phyloP scores from a whole-genome alignment of 2,888 invertebrate species.

The Tholera decimalis region DNA sequence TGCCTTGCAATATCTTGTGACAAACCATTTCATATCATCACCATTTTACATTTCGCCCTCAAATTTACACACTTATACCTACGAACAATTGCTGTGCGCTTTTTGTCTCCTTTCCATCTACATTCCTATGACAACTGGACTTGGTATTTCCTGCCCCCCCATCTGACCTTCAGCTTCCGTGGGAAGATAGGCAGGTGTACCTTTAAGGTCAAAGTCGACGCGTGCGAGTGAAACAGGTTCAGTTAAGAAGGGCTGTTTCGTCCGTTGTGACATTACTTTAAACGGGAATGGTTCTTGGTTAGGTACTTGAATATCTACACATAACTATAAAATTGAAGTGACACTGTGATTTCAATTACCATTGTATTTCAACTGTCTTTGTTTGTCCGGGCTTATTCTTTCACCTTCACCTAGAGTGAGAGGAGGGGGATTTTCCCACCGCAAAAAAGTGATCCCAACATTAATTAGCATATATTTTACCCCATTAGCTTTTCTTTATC shows the following conservation, averaged over 20 bases:
- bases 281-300: neutral
- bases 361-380: no score
- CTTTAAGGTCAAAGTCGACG: constrained; percentile 37
- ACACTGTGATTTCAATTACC: no score
- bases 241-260: constrained; percentile 15
- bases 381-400: no score
- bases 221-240: constrained; percentile 43
- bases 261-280: constrained; percentile 10
- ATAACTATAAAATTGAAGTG: no score
- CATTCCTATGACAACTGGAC: constrained; percentile 21
- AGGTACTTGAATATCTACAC: no score
- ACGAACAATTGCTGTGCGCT: constrained; percentile 13
- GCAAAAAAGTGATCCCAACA: no score
- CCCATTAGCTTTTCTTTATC: neutral
- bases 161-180: constrained; percentile 57
- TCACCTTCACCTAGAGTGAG: no score
- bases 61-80: neutral
- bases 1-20: neutral
- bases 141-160: constrained; percentile 52
- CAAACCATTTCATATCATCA: no score
- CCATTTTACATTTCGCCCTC: neutral
- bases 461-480: no score
- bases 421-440: no score
- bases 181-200: constrained; percentile 56
- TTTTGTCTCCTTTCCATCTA: neutral